These are phyloP conservation scores for Phalanger gymnotis DNA, from an alignment of 2,797 vertebrate genomes.

Conservation along the genomic window DNA sequence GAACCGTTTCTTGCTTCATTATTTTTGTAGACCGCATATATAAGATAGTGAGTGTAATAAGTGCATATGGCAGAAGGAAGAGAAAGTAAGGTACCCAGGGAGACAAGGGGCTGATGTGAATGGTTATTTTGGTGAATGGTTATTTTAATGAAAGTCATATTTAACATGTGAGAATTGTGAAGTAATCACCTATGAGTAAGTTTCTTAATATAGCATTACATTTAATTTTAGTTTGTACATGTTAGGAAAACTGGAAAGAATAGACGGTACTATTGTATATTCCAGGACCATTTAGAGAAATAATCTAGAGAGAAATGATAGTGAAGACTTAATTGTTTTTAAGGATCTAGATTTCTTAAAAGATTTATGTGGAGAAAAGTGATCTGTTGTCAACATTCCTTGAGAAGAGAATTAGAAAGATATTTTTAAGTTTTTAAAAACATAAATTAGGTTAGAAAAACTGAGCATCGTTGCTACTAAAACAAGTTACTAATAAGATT, in stretches of 20 bases:
- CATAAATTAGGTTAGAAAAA: not conserved
- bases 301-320: not conserved
- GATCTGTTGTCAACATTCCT: not conserved
- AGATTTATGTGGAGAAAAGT: not conserved
- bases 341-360: not conserved
- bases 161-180: not conserved
- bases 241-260: not conserved
- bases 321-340: not conserved
- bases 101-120: not conserved
- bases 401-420: not conserved
- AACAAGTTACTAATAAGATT: not conserved
- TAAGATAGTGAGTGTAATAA: not conserved
- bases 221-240: not conserved
- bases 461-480: not conserved
- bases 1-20: not conserved
- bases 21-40: not conserved
- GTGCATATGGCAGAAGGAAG: not conserved
- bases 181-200: not conserved
- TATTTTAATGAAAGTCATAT: not conserved
- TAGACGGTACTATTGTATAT: not conserved
- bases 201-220: not conserved
- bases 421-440: not conserved
- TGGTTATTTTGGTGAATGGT: not conserved
- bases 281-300: not conserved
- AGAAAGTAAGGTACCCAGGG: not conserved